Base-by-base conservation (phyloP, 2,113 vertebrate genomes). In the Psephotus haematonotus region DNA sequence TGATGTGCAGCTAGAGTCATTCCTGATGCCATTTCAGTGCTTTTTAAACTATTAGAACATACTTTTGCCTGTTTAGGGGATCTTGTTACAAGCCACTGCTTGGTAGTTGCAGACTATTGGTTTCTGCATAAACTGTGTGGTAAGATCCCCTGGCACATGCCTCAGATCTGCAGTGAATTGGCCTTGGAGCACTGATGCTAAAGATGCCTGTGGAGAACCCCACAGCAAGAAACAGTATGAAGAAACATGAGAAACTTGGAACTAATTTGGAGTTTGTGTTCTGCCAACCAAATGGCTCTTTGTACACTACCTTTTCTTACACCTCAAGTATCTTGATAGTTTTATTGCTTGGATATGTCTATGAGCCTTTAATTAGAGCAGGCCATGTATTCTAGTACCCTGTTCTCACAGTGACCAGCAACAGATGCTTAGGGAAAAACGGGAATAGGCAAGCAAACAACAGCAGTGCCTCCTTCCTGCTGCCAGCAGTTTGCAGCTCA, bases 21-120 rank as follows among this genome's bases (percentile, higher is more conserved):
- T 94, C 72, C 62, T 72, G 57, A 33, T 82, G 44, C 72, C 85
- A 47, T 96, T 95, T 92, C 74, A 80, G 44, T 71, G 39, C 29
- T 87, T 70, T 74, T 41, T 60, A 41, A 95, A 63, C 41, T 74
- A 19, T 82, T 85, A 41, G 69, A 74, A 90, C 74, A 84, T 92
- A 74, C 6, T 72, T 96, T n/a, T 71, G 63, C 63, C 59, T 93
- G 95, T 96, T 90, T 63, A 94, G 79, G 80, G 49, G 37, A 69
- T 96, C 39, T 77, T 86, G 31, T 95, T 86, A 72, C 41, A 85
- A 85, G 29, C 35, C 37, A 17, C 55, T 88, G 4, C 53, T 88
- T 50, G 44, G 15, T 80, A 75, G 47, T 16, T 81, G 57, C 24
- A 80, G 86, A 53, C 69, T 75, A 82, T 63, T 35, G 33, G 15